Conservation (phyloP, 2,113 vertebrate genomes). For the Tragulus kanchil region DNA sequence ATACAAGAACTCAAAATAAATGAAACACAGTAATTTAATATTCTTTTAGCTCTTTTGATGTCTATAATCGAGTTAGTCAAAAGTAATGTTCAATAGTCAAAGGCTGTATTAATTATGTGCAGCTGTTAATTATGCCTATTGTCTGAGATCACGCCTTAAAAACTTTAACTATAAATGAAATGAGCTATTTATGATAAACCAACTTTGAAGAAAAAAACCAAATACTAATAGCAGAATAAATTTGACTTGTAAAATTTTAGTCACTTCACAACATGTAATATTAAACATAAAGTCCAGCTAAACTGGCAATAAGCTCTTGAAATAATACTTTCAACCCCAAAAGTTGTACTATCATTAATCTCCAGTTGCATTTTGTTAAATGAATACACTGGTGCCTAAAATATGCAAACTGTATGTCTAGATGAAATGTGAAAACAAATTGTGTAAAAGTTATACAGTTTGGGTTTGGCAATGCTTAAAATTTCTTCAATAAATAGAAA, state of each 20-base stretch:
- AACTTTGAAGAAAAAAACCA: slow-evolving; percentile 35
- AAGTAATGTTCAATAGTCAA: slow-evolving; percentile 54
- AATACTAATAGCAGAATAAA: slow-evolving; percentile 45
- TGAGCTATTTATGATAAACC: neutral
- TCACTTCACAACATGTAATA: neutral
- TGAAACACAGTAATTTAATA: slow-evolving; percentile 9
- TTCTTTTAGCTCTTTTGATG: slow-evolving; percentile 25
- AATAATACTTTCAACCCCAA: neutral
- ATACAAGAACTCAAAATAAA: slow-evolving; percentile 46
- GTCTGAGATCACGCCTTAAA: slow-evolving; percentile 43
- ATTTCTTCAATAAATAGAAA: neutral
- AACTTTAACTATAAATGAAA: slow-evolving; percentile 49
- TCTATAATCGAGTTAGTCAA: slow-evolving; percentile 40
- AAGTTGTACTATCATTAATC: neutral
- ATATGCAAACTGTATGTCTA: slow-evolving; percentile 19
- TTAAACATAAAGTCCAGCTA: slow-evolving; percentile 36
- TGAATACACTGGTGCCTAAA: neutral
- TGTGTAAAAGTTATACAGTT: neutral
- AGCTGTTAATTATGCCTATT: slow-evolving; percentile 36
- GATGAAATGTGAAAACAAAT: slow-evolving; percentile 58
- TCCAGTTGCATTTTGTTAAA: slow-evolving; percentile 51
- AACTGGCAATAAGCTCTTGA: neutral
- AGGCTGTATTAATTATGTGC: slow-evolving; percentile 27
- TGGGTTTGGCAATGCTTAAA: neutral
- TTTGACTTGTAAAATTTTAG: slow-evolving; percentile 16